Evolutionary conservation across 2,888 invertebrate species (phyloP).

Genomic region (Chromoteleia sp.): DNA sequence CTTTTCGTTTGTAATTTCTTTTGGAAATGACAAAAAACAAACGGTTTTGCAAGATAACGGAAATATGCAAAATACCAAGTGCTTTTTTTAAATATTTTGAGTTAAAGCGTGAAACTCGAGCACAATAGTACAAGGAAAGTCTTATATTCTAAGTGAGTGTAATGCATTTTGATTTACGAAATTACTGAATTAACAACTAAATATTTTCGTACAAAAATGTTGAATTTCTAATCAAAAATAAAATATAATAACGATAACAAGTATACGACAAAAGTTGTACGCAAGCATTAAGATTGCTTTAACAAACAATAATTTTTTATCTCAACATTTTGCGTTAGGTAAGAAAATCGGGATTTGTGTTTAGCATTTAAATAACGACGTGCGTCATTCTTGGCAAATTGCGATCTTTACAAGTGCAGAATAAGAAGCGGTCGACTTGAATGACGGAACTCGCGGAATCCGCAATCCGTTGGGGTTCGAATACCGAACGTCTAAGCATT

Average conservation of each 20-base stretch:
- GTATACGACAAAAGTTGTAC: background rate
- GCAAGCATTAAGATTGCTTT: slow-evolving; percentile 3
- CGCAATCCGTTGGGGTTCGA: slow-evolving; percentile 80
- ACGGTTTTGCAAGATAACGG: no score
- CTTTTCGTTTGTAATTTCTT: background rate
- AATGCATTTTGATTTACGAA: no score
- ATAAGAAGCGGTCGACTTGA: slow-evolving; percentile 79
- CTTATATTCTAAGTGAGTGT: no score
- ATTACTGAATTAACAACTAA: background rate
- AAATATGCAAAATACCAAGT: no score
- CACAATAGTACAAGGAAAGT: no score
- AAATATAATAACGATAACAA: no score
- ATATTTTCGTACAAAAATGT: no score
- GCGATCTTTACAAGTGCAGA: slow-evolving; percentile 72
- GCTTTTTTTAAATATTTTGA: no score
- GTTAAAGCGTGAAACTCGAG: no score
- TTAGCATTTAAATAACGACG: slow-evolving; percentile 65
- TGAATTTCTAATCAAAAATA: no score
- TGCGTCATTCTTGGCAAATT: slow-evolving; percentile 67
- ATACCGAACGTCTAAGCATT: slow-evolving; percentile 78
- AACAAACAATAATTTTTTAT: slow-evolving; percentile 35
- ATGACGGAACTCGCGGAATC: slow-evolving; percentile 80
- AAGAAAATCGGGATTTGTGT: slow-evolving; percentile 65
- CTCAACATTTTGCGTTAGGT: slow-evolving; percentile 39
- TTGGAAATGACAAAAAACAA: no score